Conservation (phyloP, 2,113 vertebrate species). For the Daphoenositta chrysoptera region DNA sequence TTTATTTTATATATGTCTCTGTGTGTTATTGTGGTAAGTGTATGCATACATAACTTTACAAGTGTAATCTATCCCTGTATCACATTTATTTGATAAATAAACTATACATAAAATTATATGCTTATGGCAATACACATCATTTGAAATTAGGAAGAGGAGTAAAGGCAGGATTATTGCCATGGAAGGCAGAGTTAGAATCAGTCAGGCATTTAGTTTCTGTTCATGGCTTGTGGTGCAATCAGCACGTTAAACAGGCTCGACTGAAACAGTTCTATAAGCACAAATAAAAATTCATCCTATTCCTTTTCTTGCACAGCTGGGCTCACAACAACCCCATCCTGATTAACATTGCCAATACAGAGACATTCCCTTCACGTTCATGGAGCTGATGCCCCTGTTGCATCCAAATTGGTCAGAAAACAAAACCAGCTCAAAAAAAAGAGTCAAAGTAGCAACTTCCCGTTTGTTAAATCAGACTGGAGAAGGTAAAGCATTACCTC, state of each 20-base stretch:
- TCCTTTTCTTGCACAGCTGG: not conserved
- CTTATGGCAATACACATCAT: not conserved
- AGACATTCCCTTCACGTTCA: not conserved
- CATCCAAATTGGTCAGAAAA: not conserved
- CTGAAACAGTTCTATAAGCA: not conserved
- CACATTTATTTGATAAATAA: not conserved
- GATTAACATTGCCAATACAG: rapidly evolving
- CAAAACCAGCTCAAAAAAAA: not conserved
- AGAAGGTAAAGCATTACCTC: conserved; percentile 77
- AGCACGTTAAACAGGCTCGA: not conserved
- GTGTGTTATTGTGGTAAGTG: not conserved
- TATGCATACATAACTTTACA: not conserved
- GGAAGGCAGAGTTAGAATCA: not conserved
- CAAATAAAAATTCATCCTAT: not conserved
- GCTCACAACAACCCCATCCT: not conserved
- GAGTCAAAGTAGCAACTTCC: not conserved
- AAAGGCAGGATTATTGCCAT: not conserved
- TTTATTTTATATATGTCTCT: not conserved
- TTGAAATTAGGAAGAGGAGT: not conserved
- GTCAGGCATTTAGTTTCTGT: not conserved
- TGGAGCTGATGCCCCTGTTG: not conserved
- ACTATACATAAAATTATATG: not conserved
- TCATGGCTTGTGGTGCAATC: not conserved
- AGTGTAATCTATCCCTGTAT: not conserved
- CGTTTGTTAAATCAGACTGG: not conserved